Conservation (phyloP, 2,888 invertebrate species). For the Lepidocyrtoides sp. region DNA sequence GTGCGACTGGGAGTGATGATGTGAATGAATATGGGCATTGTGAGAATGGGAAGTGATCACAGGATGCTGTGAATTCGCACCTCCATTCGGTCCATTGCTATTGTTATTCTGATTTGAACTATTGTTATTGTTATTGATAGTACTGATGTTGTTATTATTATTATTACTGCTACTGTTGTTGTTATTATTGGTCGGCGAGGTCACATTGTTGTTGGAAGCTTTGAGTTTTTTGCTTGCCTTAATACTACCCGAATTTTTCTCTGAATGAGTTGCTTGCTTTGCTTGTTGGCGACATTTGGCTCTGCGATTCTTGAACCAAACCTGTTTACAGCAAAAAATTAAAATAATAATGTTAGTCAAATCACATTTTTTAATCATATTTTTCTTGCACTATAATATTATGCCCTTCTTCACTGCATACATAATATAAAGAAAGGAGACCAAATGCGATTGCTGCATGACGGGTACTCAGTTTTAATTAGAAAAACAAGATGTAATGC, state of each 20-base stretch:
- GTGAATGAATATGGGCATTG: conserved; percentile 75
- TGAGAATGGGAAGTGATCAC: conserved; percentile 70
- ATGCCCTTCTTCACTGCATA: no score
- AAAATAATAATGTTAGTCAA: not conserved
- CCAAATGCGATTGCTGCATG: no score
- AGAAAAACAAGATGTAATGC: not conserved
- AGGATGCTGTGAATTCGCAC: conserved; percentile 59
- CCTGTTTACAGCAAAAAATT: conserved; percentile 87
- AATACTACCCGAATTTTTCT: conserved; percentile 83
- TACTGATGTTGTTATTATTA: conserved; percentile 45
- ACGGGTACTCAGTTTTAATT: not conserved
- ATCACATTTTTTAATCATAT: not conserved
- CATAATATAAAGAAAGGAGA: no score
- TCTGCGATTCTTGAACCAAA: conserved; percentile 92
- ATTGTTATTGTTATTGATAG: conserved; percentile 58
- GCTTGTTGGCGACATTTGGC: conserved; percentile 91
- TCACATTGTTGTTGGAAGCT: conserved; percentile 77
- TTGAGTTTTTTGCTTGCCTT: conserved; percentile 83
- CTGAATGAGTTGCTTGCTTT: conserved; percentile 87
- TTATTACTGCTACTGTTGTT: conserved; percentile 72
- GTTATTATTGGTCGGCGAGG: conserved; percentile 73
- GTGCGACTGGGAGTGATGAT: conserved; percentile 67
- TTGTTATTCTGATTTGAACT: conserved; percentile 63
- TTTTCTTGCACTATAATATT: no score
- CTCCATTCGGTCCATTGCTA: conserved; percentile 38